Evolutionary conservation across 2,113 vertebrate genomes (phyloP).

Genomic region (Pygoscelis antarcticus): DNA sequence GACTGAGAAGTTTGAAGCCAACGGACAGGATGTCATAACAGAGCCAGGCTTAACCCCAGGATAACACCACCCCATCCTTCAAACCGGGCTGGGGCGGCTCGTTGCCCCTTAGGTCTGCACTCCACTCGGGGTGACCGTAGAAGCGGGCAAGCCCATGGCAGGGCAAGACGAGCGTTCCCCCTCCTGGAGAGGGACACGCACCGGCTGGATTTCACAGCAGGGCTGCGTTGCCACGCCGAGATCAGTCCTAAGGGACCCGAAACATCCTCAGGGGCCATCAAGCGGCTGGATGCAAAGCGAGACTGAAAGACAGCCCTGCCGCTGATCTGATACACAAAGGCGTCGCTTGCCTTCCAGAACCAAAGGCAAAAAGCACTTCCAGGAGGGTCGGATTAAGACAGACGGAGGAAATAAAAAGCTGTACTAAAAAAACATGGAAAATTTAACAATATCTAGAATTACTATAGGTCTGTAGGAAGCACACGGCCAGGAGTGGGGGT

Average conservation of each 20-base stretch:
- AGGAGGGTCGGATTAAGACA: slow-evolving; percentile 21
- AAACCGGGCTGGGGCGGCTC: neutral
- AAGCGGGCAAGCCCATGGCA: rapidly evolving
- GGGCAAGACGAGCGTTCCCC: neutral
- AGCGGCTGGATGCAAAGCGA: neutral
- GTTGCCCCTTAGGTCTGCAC: neutral
- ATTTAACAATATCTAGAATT: slow-evolving; percentile 5
- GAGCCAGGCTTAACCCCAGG: neutral
- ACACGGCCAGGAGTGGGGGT: neutral
- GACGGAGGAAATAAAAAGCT: neutral
- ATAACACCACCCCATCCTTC: neutral
- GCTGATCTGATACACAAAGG: slow-evolving; percentile 40
- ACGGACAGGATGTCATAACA: rapidly evolving
- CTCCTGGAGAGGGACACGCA: neutral
- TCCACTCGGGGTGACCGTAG: neutral
- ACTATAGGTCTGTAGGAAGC: neutral
- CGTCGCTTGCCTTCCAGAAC: neutral
- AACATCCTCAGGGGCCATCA: slow-evolving; percentile 20
- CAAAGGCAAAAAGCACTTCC: slow-evolving; percentile 13
- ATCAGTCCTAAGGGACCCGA: neutral
- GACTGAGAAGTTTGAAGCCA: neutral
- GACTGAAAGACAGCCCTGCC: slow-evolving; percentile 21
- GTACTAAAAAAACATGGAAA: neutral
- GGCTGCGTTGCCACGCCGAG: neutral
- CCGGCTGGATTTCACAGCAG: neutral